Base-by-base conservation (phyloP, 2,888 invertebrate genomes). In the Torymus texanus region DNA sequence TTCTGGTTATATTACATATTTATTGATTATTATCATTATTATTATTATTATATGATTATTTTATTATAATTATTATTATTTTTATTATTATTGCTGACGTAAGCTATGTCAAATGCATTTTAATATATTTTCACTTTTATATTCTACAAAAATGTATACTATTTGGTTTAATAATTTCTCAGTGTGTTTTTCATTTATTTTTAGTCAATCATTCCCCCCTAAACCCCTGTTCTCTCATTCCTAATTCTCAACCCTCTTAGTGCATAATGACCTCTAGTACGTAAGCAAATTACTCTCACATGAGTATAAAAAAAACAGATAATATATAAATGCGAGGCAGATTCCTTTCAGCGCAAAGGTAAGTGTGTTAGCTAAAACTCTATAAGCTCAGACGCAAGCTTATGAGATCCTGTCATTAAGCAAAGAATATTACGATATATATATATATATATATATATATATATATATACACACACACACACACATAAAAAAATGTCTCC, bases 121-220 rank as follows among this genome's bases (percentile, higher is more conserved):
- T 89, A 90, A 90, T 90, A 90, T 90, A 90, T 90, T 90, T 89
- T 90, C 89, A 90, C 87, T 89, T 88, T 88, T 89, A 88, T 88
- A 89, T 87, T 85, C 88, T 87, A 88, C 86, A 88, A 88, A 71
- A 88, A 90, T 90, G 89, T 90, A 86, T 84, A 89, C 88, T 89
- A 89, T 90, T 90, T 90, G 88, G 88, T 90, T 90, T 88, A 90
- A 90, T 88, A 88, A 90, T 86, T 89, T 85, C 83, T 85, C 84
- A 83, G 85, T 88, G 87, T 88, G 85, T 85, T 86, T 86, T 85
- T 87, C 84, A 85, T 87, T 86, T 85, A 83, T 84, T 86, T 85
- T 82, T 83, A 83, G 84, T 88, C 88, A 88, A 86, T 85, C 88
- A 8, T 67, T 75, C 66, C 61, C 79, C 76, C 59, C 2, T 58